A percentile compares a stretch with the other conserved stretches of the same genome.
phyloP scores from a whole-genome alignment of 2,888 invertebrate genomes.

The Plagodis dolabraria region DNA sequence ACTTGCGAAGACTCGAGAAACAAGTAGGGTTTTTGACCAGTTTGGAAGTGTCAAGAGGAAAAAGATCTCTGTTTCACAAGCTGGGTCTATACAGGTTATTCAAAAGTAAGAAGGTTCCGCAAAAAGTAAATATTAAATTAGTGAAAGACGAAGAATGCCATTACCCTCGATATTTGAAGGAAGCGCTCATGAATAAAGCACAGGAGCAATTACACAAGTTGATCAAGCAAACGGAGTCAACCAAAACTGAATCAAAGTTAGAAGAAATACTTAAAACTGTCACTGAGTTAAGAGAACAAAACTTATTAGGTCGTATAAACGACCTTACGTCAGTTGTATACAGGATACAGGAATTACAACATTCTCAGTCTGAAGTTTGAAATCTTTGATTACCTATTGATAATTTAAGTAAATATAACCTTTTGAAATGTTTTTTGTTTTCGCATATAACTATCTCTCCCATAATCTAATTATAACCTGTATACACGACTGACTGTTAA shows the following conservation, averaged over 20 bases:
- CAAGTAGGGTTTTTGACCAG: slow-evolving; percentile 15
- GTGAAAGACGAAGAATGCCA: not conserved
- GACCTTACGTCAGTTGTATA: too few relatives aligned
- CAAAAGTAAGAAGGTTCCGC: slow-evolving; percentile 12
- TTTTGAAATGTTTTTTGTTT: too few relatives aligned
- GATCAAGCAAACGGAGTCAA: not conserved
- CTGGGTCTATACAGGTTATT: slow-evolving; percentile 10
- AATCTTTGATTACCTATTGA: too few relatives aligned
- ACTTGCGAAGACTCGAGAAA: slow-evolving; percentile 74
- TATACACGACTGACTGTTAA: too few relatives aligned
- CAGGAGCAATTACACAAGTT: not conserved
- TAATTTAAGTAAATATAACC: too few relatives aligned
- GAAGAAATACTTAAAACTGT: slow-evolving; percentile 1
- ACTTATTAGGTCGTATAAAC: not conserved
- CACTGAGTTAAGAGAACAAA: not conserved
- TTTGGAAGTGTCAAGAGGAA: slow-evolving; percentile 12
- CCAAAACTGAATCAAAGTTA: not conserved
- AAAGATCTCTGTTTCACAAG: slow-evolving; percentile 5
- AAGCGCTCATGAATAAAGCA: not conserved
- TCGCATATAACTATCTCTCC: too few relatives aligned
- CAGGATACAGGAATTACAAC: too few relatives aligned
- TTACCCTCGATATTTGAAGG: not conserved
- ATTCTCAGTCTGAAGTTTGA: too few relatives aligned
- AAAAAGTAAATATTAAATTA: not conserved
- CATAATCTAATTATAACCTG: too few relatives aligned